These are phyloP conservation scores for Gasteruption jaculator DNA, from an alignment of 2,888 invertebrate species.

Conservation along the genomic window DNA sequence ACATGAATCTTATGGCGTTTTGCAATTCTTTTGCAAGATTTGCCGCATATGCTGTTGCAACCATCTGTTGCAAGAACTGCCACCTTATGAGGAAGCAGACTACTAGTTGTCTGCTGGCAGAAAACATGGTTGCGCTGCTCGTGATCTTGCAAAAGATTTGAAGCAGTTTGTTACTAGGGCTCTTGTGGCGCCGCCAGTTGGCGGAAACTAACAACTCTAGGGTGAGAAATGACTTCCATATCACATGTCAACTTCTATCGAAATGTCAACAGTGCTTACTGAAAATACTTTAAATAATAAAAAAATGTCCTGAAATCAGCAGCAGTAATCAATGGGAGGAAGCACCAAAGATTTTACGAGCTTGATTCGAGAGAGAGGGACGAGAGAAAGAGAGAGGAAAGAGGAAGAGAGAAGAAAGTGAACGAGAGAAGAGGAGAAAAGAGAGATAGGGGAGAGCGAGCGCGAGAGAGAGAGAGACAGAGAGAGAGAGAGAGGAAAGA, in stretches of 20 bases:
- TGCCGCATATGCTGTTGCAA: no score
- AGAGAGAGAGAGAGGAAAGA: slow-evolving; percentile 8
- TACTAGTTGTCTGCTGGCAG: no score
- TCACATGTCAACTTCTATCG: slow-evolving; percentile 16
- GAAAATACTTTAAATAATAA: slow-evolving; percentile 17
- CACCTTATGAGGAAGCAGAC: no score
- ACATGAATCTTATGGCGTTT: no score
- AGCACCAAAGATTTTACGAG: slow-evolving; percentile 8
- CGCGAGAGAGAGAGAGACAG: slow-evolving; percentile 2
- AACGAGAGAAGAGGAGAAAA: background rate
- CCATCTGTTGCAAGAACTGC: no score
- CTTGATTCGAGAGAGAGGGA: background rate
- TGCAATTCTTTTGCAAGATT: no score
- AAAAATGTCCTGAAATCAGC: slow-evolving; percentile 11
- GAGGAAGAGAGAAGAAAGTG: background rate
- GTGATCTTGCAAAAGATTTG: no score
- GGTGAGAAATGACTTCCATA: slow-evolving; percentile 26
- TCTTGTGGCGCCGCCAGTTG: no score
- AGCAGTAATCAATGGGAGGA: slow-evolving; percentile 8
- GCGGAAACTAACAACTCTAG: background rate
- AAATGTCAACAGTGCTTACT: slow-evolving; percentile 17
- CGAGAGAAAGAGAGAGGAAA: background rate
- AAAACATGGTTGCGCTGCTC: no score
- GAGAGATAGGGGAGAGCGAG: background rate
- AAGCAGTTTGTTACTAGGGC: no score